Conservation (phyloP, 2,113 vertebrate genomes). For the Nanger granti region DNA sequence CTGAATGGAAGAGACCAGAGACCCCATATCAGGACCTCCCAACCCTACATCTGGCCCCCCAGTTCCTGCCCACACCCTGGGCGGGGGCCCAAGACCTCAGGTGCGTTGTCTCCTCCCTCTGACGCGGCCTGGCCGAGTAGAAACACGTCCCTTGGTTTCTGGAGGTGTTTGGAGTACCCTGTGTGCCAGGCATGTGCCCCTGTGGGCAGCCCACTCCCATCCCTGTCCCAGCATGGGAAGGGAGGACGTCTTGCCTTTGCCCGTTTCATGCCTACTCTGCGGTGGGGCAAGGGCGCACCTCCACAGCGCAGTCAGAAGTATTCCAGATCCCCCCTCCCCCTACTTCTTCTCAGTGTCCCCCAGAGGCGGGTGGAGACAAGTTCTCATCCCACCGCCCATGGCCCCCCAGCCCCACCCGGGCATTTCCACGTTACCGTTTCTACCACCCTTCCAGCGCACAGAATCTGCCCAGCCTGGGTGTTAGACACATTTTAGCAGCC, state of each 20-base stretch:
- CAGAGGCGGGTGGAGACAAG: background rate
- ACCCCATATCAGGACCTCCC: background rate
- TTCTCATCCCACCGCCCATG: rapidly evolving
- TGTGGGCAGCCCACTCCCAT: background rate
- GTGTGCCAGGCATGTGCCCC: background rate
- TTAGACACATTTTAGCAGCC: background rate
- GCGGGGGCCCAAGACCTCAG: background rate
- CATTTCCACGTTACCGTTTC: background rate
- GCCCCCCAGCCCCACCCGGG: background rate
- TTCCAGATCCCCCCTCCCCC: background rate
- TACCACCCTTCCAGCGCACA: background rate
- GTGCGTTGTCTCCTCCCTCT: background rate
- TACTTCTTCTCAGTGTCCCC: rapidly evolving
- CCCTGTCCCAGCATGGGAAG: background rate
- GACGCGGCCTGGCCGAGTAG: background rate
- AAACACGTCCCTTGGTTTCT: background rate
- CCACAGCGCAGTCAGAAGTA: background rate
- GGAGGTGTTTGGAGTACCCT: background rate
- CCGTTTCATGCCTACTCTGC: background rate
- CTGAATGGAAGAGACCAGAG: background rate
- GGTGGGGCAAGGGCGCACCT: background rate
- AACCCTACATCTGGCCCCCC: background rate
- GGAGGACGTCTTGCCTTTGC: background rate
- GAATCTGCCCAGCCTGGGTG: background rate
- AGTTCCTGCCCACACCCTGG: rapidly evolving